Evolutionary conservation across 2,888 invertebrate species (phyloP), one percentile per base, ranked within the genome.

Genomic region (Hydriomena furcata): DNA sequence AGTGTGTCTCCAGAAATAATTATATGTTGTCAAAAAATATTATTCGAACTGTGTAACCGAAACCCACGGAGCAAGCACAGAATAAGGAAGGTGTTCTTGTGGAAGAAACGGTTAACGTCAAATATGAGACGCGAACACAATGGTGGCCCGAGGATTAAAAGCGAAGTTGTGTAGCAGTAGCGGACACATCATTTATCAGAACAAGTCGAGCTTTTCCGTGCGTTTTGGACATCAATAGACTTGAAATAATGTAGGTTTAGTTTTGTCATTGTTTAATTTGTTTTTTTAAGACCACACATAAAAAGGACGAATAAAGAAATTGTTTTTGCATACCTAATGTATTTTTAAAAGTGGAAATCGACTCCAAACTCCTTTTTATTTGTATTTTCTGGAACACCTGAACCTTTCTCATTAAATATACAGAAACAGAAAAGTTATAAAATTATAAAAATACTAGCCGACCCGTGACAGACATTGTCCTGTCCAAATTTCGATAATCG

Each of bases 161-260:
- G 89, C 87, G 79, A 90, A 87, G 79, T 79, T 79, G 64, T 90
- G 90, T 90, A 82, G 76, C 81, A 73, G 87, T 80, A 81, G 82
- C 83, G 63, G 74, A 72, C 79, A 71, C 76, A 81, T 88, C 87
- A 90, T 90, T 90, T 89, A 88, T 90, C 87, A 90, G 85, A 68
- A 79, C 79, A 66, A 64, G 68, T 53, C 63, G 56, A 60, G 68
- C 66, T 76, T 72, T 76, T 78, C 74, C 69, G 68, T 66, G 67
- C 62, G 76, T 71, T 73, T 73, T 71, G n/a, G 66, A 65, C 67
- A 66, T 67, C 66, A 66, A 66, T 68, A 58, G 61, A 63, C 62
- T 61, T 66, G 66, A 71, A 67, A 66, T 68, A 74, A 67, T 55
- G 27, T 53, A 44, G 44, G 38, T 46, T 43, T 24, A 27, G 36